Evolutionary conservation across 2,888 invertebrate genomes (phyloP).

Genomic region (Chironomus riparius): DNA sequence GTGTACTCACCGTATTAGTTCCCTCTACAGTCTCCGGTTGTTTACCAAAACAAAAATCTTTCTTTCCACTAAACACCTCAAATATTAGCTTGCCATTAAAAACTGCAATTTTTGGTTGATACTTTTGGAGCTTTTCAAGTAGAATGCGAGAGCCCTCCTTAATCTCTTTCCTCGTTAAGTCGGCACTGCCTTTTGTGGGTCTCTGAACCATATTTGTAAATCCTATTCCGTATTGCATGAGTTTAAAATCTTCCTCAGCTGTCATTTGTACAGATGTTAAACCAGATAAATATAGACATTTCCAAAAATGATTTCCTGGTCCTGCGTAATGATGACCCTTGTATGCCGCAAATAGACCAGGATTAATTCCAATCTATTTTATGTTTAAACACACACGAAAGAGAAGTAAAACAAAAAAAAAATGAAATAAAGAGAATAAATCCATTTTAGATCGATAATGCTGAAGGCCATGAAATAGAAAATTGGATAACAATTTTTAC

Average conservation of each 20-base stretch:
- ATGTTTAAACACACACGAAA: too few species aligned
- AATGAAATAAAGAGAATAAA: conserved; percentile 9
- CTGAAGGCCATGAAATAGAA: background rate
- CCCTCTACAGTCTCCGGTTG: conserved; percentile 90
- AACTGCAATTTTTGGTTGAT: conserved; percentile 91
- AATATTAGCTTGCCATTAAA: conserved; percentile 99
- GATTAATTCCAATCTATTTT: conserved; percentile 91
- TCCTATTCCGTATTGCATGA: conserved; percentile 89
- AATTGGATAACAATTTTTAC: conserved; percentile 27
- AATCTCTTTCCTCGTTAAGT: conserved; percentile 87
- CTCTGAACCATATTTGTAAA: conserved; percentile 97
- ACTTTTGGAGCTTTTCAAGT: conserved; percentile 81
- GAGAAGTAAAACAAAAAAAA: conserved; percentile 2
- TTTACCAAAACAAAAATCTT: conserved; percentile 93
- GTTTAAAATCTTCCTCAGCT: conserved; percentile 90
- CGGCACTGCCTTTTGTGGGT: conserved; percentile 92
- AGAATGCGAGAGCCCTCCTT: conserved; percentile 86
- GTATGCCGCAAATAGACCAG: conserved; percentile 93
- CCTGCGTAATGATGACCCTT: conserved; percentile 98
- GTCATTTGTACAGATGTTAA: conserved; percentile 91
- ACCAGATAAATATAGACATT: conserved; percentile 89
- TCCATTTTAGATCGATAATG: conserved; percentile 38
- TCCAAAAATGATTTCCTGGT: conserved; percentile 99
- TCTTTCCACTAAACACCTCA: conserved; percentile 94
- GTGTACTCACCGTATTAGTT: conserved; percentile 77